Evolutionary conservation across 1,140 invertebrate genomes (phyloP).

Genomic region (Hycleus cichorii): DNA sequence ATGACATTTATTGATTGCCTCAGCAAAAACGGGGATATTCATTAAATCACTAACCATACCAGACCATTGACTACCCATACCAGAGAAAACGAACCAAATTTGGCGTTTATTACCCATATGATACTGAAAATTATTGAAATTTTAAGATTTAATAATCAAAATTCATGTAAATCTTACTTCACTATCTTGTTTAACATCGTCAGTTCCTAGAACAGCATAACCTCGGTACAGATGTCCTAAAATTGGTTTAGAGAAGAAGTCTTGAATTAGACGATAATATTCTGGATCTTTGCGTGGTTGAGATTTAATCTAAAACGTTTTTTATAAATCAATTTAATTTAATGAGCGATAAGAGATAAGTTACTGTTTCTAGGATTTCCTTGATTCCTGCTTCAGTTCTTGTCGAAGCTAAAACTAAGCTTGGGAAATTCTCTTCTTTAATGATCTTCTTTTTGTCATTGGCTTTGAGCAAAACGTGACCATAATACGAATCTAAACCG

Average conservation of each 20-base stretch:
- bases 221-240: slow-evolving; percentile 55
- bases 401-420: slow-evolving; percentile 54
- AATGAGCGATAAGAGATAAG: not conserved
- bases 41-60: slow-evolving; percentile 57
- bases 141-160: not conserved
- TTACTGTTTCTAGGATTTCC: slow-evolving; percentile 49
- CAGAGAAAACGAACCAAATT: slow-evolving; percentile 59
- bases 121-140: slow-evolving; percentile 43
- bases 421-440: slow-evolving; percentile 46
- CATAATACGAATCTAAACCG: slow-evolving; percentile 54
- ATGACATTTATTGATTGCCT: slow-evolving; percentile 62
- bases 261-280: slow-evolving; percentile 47
- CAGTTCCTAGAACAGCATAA: slow-evolving; percentile 44
- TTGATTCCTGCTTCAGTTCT: slow-evolving; percentile 62
- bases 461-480: slow-evolving; percentile 60
- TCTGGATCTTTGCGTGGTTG: slow-evolving; percentile 45
- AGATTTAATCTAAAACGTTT: slow-evolving; percentile 28
- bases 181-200: slow-evolving; percentile 29
- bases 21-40: slow-evolving; percentile 56
- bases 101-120: slow-evolving; percentile 37
- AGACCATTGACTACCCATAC: slow-evolving; percentile 65
- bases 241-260: slow-evolving; percentile 46
- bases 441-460: slow-evolving; percentile 43
- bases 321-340: not conserved
- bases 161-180: slow-evolving; percentile 23